phyloP scores from a whole-genome alignment of 2,113 vertebrate genomes.

The Sisor rabdophorus region DNA sequence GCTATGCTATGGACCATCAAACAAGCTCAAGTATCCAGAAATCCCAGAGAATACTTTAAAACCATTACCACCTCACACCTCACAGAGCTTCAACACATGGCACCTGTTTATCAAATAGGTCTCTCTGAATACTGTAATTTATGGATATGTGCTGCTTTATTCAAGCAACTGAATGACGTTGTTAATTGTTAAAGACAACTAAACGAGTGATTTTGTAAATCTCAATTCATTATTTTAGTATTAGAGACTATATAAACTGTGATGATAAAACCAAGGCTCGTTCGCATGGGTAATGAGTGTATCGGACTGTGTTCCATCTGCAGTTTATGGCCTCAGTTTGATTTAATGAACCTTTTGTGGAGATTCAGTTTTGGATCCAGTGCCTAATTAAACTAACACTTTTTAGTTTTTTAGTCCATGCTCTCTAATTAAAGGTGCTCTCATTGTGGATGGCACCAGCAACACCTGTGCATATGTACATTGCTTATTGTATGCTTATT shows the following conservation, averaged over 20 bases:
- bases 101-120: slow-evolving; percentile 13
- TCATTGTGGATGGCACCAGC: slow-evolving; percentile 29
- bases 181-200: background rate
- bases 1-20: background rate
- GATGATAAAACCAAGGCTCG: slow-evolving; percentile 22
- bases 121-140: background rate
- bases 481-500: slow-evolving; percentile 40
- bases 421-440: slow-evolving; percentile 48
- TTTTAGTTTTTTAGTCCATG: slow-evolving; percentile 52
- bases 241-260: slow-evolving; percentile 12
- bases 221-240: background rate
- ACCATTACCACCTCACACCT: slow-evolving; percentile 1
- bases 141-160: background rate
- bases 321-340: slow-evolving; percentile 34
- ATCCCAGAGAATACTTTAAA: slow-evolving; percentile 19
- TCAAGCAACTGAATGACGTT: slow-evolving; percentile 6
- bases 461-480: slow-evolving; percentile 30
- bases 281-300: slow-evolving; percentile 38
- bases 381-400: slow-evolving; percentile 46
- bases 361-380: slow-evolving; percentile 15
- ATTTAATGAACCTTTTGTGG: slow-evolving; percentile 42
- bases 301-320: slow-evolving; percentile 33
- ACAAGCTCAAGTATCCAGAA: slow-evolving; percentile 28
- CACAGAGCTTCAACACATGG: slow-evolving; percentile 22
- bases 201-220: background rate